Conservation (phyloP, 2,797 vertebrate genomes). For the Thamnophis elegans region DNA sequence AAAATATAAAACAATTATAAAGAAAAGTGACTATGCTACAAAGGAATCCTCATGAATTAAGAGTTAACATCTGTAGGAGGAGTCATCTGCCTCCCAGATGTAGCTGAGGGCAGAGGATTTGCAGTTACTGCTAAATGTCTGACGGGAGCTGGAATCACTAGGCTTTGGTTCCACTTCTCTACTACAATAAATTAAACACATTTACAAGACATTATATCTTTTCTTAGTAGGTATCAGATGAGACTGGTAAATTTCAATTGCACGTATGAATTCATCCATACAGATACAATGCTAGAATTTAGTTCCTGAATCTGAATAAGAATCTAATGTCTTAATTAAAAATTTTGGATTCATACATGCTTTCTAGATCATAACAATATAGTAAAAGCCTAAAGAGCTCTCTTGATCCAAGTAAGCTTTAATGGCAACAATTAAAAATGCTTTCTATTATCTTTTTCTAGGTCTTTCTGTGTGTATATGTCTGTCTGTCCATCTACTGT, state of each 20-base stretch:
- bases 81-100: not conserved
- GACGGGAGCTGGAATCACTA: not conserved
- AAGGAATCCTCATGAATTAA: not conserved
- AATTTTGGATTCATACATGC: conserved; percentile 23
- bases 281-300: not conserved
- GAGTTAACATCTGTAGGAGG: not conserved
- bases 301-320: not conserved
- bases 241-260: not conserved
- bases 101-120: not conserved
- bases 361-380: conserved; percentile 22
- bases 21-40: not conserved
- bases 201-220: not conserved
- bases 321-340: conserved; percentile 26
- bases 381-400: not conserved
- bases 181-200: not conserved
- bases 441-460: not conserved
- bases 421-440: not conserved
- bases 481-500: not conserved
- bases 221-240: not conserved
- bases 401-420: not conserved
- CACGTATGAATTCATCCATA: too few relatives aligned
- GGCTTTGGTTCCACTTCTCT: not conserved
- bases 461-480: not conserved
- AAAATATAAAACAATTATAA: not conserved
- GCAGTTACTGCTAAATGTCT: not conserved